These are phyloP conservation scores for Saguinus midas DNA, from an alignment of 2,113 vertebrate genomes.

Conservation along the genomic window DNA sequence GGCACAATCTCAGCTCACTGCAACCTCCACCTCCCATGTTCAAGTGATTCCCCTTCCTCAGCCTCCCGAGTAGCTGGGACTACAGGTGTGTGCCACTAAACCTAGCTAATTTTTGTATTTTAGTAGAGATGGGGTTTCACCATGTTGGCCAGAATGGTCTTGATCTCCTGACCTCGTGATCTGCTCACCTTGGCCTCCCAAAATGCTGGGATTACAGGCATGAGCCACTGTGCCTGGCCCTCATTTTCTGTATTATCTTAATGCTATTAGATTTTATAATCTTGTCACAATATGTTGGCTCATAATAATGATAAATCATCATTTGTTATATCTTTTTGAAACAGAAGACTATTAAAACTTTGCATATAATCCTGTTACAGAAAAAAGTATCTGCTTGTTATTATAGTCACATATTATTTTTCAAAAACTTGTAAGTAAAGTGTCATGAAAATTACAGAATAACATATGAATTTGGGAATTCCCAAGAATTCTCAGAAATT, in stretches of 20 bases:
- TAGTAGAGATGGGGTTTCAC: too few species aligned
- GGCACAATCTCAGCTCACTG: too few species aligned
- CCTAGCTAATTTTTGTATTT: too few species aligned
- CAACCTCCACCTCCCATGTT: too few species aligned
- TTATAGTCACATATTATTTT: constrained; percentile 33
- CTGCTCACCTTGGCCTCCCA: too few species aligned
- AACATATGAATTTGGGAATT: constrained; percentile 8
- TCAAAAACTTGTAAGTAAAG: neutral
- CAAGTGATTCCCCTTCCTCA: too few species aligned
- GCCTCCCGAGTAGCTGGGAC: too few species aligned
- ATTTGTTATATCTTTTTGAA: neutral
- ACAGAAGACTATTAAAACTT: neutral
- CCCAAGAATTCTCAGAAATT: neutral
- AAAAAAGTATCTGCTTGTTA: constrained; percentile 11
- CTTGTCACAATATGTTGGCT: neutral
- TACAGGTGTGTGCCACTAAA: too few species aligned
- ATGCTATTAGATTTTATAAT: constrained; percentile 14
- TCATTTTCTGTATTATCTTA: neutral
- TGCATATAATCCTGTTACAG: neutral
- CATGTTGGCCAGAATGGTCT: too few species aligned
- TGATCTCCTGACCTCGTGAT: too few species aligned
- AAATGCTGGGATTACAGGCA: too few species aligned
- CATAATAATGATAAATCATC: neutral
- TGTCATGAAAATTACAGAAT: constrained; percentile 13
- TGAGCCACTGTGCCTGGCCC: too few species aligned